Percentiles rank a stretch among this genome's conserved stretches.
Conservation (phyloP, 2,888 invertebrate species). For the Papilio demoleus region DNA sequence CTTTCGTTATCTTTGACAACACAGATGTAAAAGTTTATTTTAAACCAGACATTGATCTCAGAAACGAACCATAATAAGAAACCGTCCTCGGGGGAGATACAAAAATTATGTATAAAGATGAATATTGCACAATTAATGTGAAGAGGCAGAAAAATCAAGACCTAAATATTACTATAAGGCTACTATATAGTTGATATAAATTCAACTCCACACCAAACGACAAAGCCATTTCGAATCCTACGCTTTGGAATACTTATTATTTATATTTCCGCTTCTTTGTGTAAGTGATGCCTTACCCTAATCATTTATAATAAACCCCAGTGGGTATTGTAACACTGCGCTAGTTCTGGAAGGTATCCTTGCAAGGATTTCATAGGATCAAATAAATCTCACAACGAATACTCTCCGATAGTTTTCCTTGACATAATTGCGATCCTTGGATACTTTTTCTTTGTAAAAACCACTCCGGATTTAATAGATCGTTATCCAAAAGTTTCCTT, state of each 20-base stretch:
- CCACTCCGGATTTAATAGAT: conserved; percentile 46
- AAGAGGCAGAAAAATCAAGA: background rate
- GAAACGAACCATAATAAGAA: no score
- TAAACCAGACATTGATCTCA: no score
- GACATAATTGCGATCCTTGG: conserved; percentile 62
- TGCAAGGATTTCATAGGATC: conserved; percentile 61
- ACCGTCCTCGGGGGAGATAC: no score
- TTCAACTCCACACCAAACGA: conserved; percentile 21
- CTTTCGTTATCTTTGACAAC: no score
- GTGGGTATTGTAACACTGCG: conserved; percentile 15
- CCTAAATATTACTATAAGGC: background rate
- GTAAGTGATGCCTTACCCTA: conserved; percentile 24
- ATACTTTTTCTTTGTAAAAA: conserved; percentile 45
- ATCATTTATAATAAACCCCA: conserved; percentile 31
- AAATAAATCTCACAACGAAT: conserved; percentile 71
- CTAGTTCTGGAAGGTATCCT: conserved; percentile 39
- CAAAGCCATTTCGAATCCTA: conserved; percentile 15
- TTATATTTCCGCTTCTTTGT: conserved; percentile 32
- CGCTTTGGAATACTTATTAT: conserved; percentile 26
- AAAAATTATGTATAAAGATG: no score
- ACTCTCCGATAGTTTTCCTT: conserved; percentile 58
- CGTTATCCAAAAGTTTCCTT: conserved; percentile 46
- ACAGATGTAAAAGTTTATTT: no score
- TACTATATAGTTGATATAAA: background rate
- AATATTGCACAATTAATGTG: no score